Percentiles rank a stretch among this genome's conserved stretches.
These are phyloP conservation scores for Tetraodon nigroviridis DNA, from an alignment of 2,113 vertebrate genomes.

Conservation along the genomic window DNA sequence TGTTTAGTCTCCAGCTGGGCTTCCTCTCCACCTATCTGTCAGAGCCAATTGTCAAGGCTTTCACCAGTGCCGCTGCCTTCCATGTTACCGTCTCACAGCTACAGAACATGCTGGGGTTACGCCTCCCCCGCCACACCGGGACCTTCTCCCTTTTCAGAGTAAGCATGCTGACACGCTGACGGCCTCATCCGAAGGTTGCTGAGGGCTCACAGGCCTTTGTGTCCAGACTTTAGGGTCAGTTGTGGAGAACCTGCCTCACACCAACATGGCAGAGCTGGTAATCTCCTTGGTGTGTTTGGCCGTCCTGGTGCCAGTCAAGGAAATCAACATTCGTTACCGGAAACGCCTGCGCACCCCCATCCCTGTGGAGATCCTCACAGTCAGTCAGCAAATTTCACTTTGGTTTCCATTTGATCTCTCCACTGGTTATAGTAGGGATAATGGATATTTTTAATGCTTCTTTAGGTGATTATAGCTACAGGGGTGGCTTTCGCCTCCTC, in stretches of 20 bases:
- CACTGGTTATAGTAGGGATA: background rate
- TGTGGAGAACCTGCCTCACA: slow-evolving; percentile 78
- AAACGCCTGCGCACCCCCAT: slow-evolving; percentile 81
- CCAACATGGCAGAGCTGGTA: slow-evolving; percentile 80
- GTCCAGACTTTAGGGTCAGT: slow-evolving; percentile 83
- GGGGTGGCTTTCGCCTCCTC: slow-evolving; percentile 81
- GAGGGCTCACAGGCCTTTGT: slow-evolving; percentile 13
- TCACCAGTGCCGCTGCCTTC: slow-evolving; percentile 87
- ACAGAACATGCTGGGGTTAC: slow-evolving; percentile 85
- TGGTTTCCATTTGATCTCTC: background rate
- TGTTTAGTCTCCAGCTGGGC: slow-evolving; percentile 86
- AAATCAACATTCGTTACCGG: slow-evolving; percentile 83
- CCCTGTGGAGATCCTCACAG: slow-evolving; percentile 86
- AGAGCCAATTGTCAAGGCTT: slow-evolving; percentile 88
- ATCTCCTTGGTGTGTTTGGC: slow-evolving; percentile 83
- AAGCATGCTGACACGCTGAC: background rate
- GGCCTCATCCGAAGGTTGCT: background rate
- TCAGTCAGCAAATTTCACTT: slow-evolving; percentile 50
- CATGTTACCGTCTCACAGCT: slow-evolving; percentile 88
- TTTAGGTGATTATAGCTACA: slow-evolving; percentile 84
- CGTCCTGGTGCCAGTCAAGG: slow-evolving; percentile 83
- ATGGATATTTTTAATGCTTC: slow-evolving; percentile 12
- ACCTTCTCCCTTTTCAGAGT: slow-evolving; percentile 88
- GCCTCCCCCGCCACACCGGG: slow-evolving; percentile 81
- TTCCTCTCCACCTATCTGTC: slow-evolving; percentile 88